Evolutionary conservation across 2,888 invertebrate species (phyloP), one percentile per base, ranked within the genome.

Genomic region (Papilio gigon): DNA sequence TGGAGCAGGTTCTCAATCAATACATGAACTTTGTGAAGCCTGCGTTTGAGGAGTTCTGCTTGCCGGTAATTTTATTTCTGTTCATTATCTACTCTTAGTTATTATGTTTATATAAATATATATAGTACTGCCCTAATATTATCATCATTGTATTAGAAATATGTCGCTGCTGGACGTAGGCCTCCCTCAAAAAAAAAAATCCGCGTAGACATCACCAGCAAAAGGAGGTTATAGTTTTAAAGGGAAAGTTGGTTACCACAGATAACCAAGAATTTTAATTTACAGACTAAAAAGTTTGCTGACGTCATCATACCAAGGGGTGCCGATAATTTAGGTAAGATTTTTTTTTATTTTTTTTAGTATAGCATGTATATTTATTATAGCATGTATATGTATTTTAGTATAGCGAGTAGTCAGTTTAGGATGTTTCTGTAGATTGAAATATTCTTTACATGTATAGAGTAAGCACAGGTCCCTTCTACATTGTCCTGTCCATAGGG

Each of bases 291-390:
- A 92, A 99, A 99, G 87, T 99, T 99, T 93, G 99, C 99, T 67
- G 99, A 99, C 93, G 98, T 99, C 64, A 99, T 99, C 81, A 99
- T 99, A 86, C 99, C 99, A 0, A 93, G 99, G 76, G 99, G 99
- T 71, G 99, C 99, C 27, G 99, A 99, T 85, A 99, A 99, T 86
- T 95, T 95, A 87, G 98, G 98, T 98, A 90, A 95, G 95, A 84
- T 42, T 68, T 61, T 0, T 60, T 11, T 44, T 12, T 22, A 9
- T 12, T 56, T 40, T 67, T n/a, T n/a, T 61, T 40, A n/a, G 17
- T 60, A 25, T 44, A 9, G 50, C 27, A 56, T 63, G 17, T 27
- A 20, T n/a, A n/a, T n/a, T 61, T 40, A n/a, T 22, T 60, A 25
- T 44, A 9, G 50, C 27, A 56, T 63, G 17, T 27, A 20, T n/a